Percentiles rank a stretch among this genome's conserved stretches.
Conservation (phyloP, 2,888 invertebrate species). For the Heliconius erato region DNA sequence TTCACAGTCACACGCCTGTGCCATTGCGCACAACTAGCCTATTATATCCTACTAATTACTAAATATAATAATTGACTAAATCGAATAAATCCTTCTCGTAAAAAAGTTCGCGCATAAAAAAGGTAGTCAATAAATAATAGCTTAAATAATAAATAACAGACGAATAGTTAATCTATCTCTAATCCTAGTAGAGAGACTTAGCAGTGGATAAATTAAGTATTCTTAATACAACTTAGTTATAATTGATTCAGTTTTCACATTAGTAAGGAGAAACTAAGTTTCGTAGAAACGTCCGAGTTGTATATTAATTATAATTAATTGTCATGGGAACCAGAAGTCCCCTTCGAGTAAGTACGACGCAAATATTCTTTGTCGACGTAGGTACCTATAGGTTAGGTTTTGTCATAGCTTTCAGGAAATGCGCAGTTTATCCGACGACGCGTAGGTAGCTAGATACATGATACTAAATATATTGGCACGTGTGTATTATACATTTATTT, state of each 20-base stretch:
- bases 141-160: not conserved
- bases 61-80: too few species aligned
- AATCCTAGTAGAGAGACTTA: not conserved
- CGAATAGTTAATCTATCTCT: not conserved
- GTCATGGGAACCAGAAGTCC: slow-evolving; percentile 54
- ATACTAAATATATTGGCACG: slow-evolving; percentile 72
- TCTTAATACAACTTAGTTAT: not conserved
- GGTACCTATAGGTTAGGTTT: slow-evolving; percentile 3
- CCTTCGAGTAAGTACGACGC: slow-evolving; percentile 57
- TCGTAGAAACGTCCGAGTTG: slow-evolving; percentile 68
- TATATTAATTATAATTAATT: slow-evolving; percentile 66
- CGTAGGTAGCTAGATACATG: slow-evolving; percentile 54
- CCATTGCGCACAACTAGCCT: too few species aligned
- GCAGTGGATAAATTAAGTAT: not conserved
- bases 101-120: too few species aligned
- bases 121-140: too few species aligned
- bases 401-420: slow-evolving; percentile 67
- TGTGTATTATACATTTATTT: slow-evolving; percentile 66
- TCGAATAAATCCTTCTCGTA: too few species aligned
- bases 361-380: slow-evolving; percentile 30
- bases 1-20: too few species aligned
- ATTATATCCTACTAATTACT: too few species aligned
- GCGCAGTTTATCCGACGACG: slow-evolving; percentile 72
- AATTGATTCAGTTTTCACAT: slow-evolving; percentile 11
- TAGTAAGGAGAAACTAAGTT: slow-evolving; percentile 52